Base-by-base conservation (phyloP, 2,797 vertebrate genomes). In the Harpagifer antarcticus region DNA sequence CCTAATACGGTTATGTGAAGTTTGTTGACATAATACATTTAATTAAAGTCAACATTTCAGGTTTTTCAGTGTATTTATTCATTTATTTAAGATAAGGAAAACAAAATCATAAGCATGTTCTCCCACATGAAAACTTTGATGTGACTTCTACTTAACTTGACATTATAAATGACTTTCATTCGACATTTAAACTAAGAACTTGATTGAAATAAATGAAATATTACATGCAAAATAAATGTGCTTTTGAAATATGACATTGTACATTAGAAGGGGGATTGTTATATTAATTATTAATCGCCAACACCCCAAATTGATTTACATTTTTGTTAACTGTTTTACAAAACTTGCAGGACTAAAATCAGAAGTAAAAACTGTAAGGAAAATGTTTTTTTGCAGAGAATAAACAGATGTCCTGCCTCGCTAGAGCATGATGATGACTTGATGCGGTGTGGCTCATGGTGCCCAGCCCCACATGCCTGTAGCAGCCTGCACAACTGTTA, bases 391-490 rank as follows among this genome's bases (percentile, higher is more conserved):
- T 59, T 58, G 33, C 3, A 4, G 8, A 11, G 50, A 57, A 54
- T 8, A 0, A 0, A 58, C 40, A 1, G 16, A 43, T 57, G 20
- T 1, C 1, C 40, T 37, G 42, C 47, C 66, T 68, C 77, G 70
- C 68, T 72, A 16, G 56, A 44, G 54, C 40, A 44, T 37, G 33
- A 56, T 10, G 6, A 49, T 44, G 56, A 49, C 2, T 1, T 59
- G 67, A 68, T 6, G 54, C 65, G 42, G 40, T 68, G 65, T 8
- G 48, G 55, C 79, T 67, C 11, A 17, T 27, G 71, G 50, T 68
- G 61, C 56, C 8, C 11, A 76, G 53, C 49, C 42, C 70, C 56
- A 40, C 79, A 58, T 72, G 78, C 86, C 42, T 91, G 92, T 85
- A 85, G 72, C 48, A 37, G 80, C 88, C 72, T 85, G 88, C 58